Percentiles rank a stretch among this genome's conserved stretches.
Evolutionary conservation across 2,888 invertebrate species (phyloP).

Genomic region (Sesia apiformis): DNA sequence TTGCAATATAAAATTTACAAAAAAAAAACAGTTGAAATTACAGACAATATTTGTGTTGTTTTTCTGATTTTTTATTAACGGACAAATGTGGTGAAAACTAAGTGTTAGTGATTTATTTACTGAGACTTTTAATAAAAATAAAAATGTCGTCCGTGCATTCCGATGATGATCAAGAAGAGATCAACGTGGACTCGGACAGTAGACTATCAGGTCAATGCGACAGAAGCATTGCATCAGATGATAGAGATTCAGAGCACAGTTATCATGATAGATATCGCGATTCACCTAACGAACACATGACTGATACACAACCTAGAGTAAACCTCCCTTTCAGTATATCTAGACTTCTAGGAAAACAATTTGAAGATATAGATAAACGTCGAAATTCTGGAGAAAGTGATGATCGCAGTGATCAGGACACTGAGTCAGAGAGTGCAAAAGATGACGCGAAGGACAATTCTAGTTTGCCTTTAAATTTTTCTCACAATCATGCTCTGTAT

Average conservation of each 20-base stretch:
- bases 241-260: conserved; percentile 72
- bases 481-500: conserved; percentile 57
- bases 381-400: conserved; percentile 67
- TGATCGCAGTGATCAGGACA: conserved; percentile 66
- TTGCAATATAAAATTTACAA: background rate
- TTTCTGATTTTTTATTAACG: background rate
- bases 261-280: conserved; percentile 62
- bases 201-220: conserved; percentile 71
- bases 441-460: conserved; percentile 54
- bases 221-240: conserved; percentile 72
- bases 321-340: conserved; percentile 88
- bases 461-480: conserved; percentile 52
- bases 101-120: conserved; percentile 38
- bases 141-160: conserved; percentile 71
- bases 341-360: conserved; percentile 83
- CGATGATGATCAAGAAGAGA: conserved; percentile 79
- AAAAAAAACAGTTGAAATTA: background rate
- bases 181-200: conserved; percentile 80
- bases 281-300: conserved; percentile 68
- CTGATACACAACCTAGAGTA: conserved; percentile 66
- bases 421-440: conserved; percentile 66
- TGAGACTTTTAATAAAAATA: conserved; percentile 7
- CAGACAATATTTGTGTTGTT: conserved; percentile 3
- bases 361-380: conserved; percentile 76
- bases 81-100: conserved; percentile 2